These are phyloP conservation scores for Trichomycterus rosablanca DNA, from an alignment of 2,113 vertebrate species.

Conservation along the genomic window DNA sequence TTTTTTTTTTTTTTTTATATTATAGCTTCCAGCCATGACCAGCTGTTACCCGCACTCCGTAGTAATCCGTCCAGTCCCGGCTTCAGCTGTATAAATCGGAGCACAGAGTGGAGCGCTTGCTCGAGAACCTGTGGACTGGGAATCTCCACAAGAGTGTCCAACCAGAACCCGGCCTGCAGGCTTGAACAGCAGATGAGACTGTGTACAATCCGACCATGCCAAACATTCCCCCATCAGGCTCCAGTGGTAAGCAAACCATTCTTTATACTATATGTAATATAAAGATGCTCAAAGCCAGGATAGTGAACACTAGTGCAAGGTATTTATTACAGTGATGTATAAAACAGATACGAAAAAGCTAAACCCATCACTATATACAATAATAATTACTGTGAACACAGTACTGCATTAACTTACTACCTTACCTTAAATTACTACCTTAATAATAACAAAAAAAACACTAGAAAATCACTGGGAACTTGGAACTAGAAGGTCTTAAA, in stretches of 20 bases:
- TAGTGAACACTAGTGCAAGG: no score
- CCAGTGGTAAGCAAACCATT: slow-evolving; percentile 58
- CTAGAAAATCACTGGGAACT: no score
- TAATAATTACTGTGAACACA: no score
- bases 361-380: no score
- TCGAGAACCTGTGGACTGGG: slow-evolving; percentile 83
- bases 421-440: no score
- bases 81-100: slow-evolving; percentile 68
- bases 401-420: no score
- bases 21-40: slow-evolving; percentile 48
- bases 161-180: slow-evolving; percentile 79
- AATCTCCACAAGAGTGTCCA: slow-evolving; percentile 79
- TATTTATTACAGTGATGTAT: no score
- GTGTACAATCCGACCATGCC: slow-evolving; percentile 76
- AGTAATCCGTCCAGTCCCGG: slow-evolving; percentile 13
- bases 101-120: slow-evolving; percentile 83
- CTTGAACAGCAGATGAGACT: slow-evolving; percentile 79
- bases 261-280: no score
- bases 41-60: slow-evolving; percentile 36
- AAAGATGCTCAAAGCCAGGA: no score
- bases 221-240: background rate
- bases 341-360: no score
- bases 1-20: background rate
- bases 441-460: no score
- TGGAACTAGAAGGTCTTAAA: no score